Evolutionary conservation across 2,113 vertebrate genomes (phyloP), one percentile per base, ranked within the genome.

Genomic region (Cheirogaleus medius): DNA sequence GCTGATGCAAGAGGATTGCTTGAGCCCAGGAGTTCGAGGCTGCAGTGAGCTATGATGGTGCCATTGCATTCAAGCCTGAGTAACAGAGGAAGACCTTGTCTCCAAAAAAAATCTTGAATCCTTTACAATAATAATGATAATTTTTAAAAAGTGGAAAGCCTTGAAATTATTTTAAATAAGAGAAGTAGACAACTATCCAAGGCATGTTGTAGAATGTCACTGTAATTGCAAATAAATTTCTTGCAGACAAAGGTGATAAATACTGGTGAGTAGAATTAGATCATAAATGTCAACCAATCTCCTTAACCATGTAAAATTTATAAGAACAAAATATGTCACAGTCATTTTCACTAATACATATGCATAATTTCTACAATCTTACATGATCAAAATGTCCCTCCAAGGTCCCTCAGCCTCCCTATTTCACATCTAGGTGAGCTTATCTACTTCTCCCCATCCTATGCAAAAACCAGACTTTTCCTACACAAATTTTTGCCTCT

Each of bases 271-370:
- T 23, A 1, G 73, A 60, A 23, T 23, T 34, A 42, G 14, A 91
- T 86, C 56, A 85, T 94, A 69, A 97, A 81, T 92, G 60, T 87
- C 44, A 34, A n/a, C 60, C 47, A 92, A 39, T 95, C 20, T 92
- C 68, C 47, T 82, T 54, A 77, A 25, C 66, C 34, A 64, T 12
- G 89, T 64, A 47, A 44, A 80, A 47, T 76, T 32, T 94, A 85
- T 56, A 69, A 89, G 2, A 96, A 88, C 27, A 83, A 93, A 8
- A 58, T 54, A 7, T 12, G 32, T 68, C 64, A 21, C 49, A 81
- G 17, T 13, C 34, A 77, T 66, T 23, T 94, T 49, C 44, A 71
- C 27, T 68, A 87, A 81, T 1, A 29, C 1, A 37, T 60, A 78
- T 44, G 8, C 3, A 29, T 93, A 27, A 60, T 93, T 56, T 87